Percentiles rank a stretch among this genome's conserved stretches.
These are phyloP conservation scores for Tapera naevia DNA, from an alignment of 2,797 vertebrate genomes.

Conservation along the genomic window DNA sequence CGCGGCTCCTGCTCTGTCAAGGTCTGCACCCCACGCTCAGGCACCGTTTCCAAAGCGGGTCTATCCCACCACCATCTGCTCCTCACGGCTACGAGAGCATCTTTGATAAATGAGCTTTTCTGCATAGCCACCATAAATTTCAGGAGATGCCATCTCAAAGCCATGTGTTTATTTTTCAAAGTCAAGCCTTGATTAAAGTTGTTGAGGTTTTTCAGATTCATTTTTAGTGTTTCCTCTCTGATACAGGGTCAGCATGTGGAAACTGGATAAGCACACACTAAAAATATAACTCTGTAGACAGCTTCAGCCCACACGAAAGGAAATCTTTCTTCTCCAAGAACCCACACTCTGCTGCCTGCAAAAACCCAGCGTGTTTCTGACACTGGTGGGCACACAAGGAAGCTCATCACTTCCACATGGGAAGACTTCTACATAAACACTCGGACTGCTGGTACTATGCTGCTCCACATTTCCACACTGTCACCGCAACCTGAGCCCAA, in stretches of 20 bases:
- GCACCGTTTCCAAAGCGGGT: conserved; percentile 38
- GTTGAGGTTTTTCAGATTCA: conserved; percentile 10
- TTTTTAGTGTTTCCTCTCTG: conserved; percentile 35
- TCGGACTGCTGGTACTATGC: conserved; percentile 14
- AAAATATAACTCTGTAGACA: conserved; percentile 56
- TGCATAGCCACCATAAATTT: conserved; percentile 28
- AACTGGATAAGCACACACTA: conserved; percentile 32
- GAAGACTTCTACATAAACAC: conserved; percentile 50
- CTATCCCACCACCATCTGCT: conserved; percentile 47
- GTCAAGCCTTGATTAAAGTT: conserved; percentile 48
- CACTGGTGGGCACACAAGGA: not conserved
- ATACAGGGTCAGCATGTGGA: conserved; percentile 39
- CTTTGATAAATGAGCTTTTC: conserved; percentile 37
- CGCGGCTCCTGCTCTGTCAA: conserved; percentile 56
- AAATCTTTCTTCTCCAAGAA: conserved; percentile 36
- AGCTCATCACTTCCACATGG: conserved; percentile 29
- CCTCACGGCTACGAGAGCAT: conserved; percentile 12
- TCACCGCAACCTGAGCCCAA: conserved; percentile 21
- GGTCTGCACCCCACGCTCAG: conserved; percentile 27
- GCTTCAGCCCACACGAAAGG: conserved; percentile 54
- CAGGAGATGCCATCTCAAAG: conserved; percentile 16
- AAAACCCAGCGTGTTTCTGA: not conserved
- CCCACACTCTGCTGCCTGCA: not conserved
- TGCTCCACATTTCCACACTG: conserved; percentile 39
- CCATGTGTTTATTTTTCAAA: conserved; percentile 56